Evolutionary conservation across 2,797 vertebrate genomes (phyloP), one percentile per base, ranked within the genome.

Genomic region (Paguma larvata): DNA sequence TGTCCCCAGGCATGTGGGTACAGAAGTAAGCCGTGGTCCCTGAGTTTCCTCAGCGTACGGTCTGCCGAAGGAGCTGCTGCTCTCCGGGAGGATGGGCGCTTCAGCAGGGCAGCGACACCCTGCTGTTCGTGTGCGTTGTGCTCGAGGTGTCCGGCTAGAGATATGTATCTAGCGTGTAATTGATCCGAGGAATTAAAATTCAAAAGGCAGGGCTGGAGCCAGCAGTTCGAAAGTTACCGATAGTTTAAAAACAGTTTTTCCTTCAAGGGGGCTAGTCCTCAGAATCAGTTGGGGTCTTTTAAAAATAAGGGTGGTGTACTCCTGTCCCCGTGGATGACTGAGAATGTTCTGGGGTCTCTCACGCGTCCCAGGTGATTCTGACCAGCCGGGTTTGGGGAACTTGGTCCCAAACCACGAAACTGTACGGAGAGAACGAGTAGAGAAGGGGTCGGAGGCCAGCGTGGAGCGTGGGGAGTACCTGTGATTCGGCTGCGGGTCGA

Each of bases 261-360:
- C 53, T n/a, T 84, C 23, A 41, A 73, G 41, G 5, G 30, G 41
- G 7, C n/a, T 38, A 2, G 73, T 92, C 11, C 25, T 73, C 3
- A 44, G 82, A 56, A 38, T 70, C 85, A 53, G 0, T 48, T 23
- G 41, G 46, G 38, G 27, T 85, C 30, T 83, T 83, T 19, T 25
- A 30, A 30, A 89, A n/a, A 19, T 41, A 12, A 3, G 46, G 38
- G 5, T 86, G 51, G 27, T 38, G 8, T 3, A 21, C 16, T 11
- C 13, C 6, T 3, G 2, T 11, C 15, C 13, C 16, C 3, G 0
- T 9, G 2, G 21, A 23, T 51, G 27, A 11, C n/a, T 44, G 51
- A 9, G 30, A 46, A 44, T 23, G 25, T 34, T 53, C 19, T 16
- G 44, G 53, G 34, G 18, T 70, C 44, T 62, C 63, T 38, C 48